Conservation (phyloP, 2,113 vertebrate genomes). For the Peromyscus maniculatus region DNA sequence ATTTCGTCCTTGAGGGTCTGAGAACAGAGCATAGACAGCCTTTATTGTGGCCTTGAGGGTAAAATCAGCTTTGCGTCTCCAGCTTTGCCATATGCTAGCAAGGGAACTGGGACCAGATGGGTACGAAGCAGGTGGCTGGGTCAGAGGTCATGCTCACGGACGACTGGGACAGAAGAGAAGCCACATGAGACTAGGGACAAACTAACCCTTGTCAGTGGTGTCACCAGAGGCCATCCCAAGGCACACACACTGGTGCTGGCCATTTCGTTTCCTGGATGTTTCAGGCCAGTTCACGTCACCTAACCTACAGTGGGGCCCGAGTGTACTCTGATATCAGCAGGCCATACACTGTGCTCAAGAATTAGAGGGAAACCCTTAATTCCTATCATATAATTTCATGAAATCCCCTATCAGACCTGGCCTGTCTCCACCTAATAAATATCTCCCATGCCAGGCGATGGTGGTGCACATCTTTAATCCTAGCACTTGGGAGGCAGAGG, state of each 20-base stretch:
- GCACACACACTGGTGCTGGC: background rate
- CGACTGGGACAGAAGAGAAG: background rate
- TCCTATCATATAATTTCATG: background rate
- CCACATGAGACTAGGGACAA: background rate
- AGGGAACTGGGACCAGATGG: background rate
- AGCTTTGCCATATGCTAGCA: background rate
- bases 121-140: background rate
- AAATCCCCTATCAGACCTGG: background rate
- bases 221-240: background rate
- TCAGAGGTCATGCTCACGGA: background rate
- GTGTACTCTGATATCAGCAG: background rate
- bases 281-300: background rate
- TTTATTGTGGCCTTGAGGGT: background rate
- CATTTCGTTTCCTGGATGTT: background rate
- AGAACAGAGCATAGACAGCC: constrained; percentile 12
- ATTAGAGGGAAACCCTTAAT: background rate
- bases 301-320: background rate
- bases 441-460: background rate
- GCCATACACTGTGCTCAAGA: background rate
- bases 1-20: constrained; percentile 56
- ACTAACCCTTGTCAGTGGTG: background rate
- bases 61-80: background rate
- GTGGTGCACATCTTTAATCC: background rate
- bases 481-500: background rate
- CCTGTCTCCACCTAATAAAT: background rate